Percentiles rank a stretch among this genome's conserved stretches.
phyloP scores from a whole-genome alignment of 2,888 invertebrate genomes.

The Ophion obscuratus region DNA sequence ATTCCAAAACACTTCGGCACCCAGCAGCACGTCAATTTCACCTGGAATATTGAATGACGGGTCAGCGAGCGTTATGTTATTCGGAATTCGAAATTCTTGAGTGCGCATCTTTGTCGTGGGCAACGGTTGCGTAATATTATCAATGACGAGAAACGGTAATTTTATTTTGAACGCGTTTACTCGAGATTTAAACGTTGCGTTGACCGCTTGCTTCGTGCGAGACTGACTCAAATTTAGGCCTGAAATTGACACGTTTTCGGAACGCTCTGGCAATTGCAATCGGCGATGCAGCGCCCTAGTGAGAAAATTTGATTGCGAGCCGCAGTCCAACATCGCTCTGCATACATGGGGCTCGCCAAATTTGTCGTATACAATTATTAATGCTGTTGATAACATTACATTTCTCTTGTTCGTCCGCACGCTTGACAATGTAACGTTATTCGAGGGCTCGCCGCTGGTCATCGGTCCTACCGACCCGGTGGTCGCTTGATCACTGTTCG shows the following conservation, averaged over 20 bases:
- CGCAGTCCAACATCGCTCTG: slow-evolving; percentile 43
- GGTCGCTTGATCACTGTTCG: too few relatives aligned
- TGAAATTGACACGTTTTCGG: slow-evolving; percentile 44
- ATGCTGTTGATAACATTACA: slow-evolving; percentile 58
- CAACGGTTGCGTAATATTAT: slow-evolving; percentile 60
- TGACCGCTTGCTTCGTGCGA: background rate
- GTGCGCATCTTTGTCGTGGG: slow-evolving; percentile 38
- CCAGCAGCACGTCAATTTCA: slow-evolving; percentile 32
- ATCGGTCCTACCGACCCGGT: too few relatives aligned
- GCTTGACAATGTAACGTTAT: too few relatives aligned
- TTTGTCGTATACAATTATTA: slow-evolving; percentile 51
- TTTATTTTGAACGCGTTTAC: slow-evolving; percentile 51
- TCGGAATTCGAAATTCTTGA: slow-evolving; percentile 20
- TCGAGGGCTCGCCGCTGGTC: too few relatives aligned
- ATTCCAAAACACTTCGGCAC: slow-evolving; percentile 26
- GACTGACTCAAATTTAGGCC: slow-evolving; percentile 39
- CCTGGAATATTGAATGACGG: slow-evolving; percentile 4
- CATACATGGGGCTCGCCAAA: slow-evolving; percentile 42
- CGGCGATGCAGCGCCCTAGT: slow-evolving; percentile 30
- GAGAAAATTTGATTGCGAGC: slow-evolving; percentile 56
- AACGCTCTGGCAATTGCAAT: slow-evolving; percentile 22
- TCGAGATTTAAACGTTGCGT: slow-evolving; percentile 56
- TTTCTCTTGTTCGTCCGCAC: slow-evolving; percentile 24
- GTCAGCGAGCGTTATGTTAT: slow-evolving; percentile 31
- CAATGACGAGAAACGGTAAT: slow-evolving; percentile 57